Evolutionary conservation across 2,888 invertebrate species (phyloP).

Genomic region (Drosophila mercatorum): DNA sequence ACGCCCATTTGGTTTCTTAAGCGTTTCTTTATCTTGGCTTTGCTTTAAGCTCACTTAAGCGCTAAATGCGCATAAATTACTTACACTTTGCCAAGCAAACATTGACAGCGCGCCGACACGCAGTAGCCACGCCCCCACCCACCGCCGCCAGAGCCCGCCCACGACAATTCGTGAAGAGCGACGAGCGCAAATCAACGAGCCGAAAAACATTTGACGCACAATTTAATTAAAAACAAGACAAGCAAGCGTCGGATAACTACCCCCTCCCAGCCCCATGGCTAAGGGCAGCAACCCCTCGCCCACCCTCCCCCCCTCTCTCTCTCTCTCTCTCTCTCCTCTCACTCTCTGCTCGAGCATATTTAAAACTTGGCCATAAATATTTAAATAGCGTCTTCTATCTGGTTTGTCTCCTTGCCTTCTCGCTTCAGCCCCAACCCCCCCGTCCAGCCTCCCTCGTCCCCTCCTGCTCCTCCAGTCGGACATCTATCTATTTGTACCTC

Average conservation of each 20-base stretch:
- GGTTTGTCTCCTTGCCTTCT: neutral
- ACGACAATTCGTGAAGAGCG: conserved; percentile 15
- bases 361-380: conserved; percentile 50
- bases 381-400: conserved; percentile 22
- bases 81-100: conserved; percentile 77
- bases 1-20: conserved; percentile 52
- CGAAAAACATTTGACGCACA: conserved; percentile 76
- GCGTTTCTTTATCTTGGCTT: conserved; percentile 65
- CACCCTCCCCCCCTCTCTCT: neutral
- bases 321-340: neutral
- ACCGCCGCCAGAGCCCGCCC: neutral
- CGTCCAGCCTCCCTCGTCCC: neutral
- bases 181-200: conserved; percentile 59
- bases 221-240: conserved; percentile 72
- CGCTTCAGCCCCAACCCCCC: neutral
- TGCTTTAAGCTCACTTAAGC: conserved; percentile 75
- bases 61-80: conserved; percentile 80
- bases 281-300: neutral
- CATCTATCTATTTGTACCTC: conserved; percentile 3
- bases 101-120: conserved; percentile 67
- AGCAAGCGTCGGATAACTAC: conserved; percentile 2
- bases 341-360: conserved; percentile 21
- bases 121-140: conserved; percentile 37
- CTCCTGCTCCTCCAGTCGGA: neutral
- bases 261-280: neutral